Conservation (phyloP, 2,113 vertebrate species). For the Taurulus bubalis region DNA sequence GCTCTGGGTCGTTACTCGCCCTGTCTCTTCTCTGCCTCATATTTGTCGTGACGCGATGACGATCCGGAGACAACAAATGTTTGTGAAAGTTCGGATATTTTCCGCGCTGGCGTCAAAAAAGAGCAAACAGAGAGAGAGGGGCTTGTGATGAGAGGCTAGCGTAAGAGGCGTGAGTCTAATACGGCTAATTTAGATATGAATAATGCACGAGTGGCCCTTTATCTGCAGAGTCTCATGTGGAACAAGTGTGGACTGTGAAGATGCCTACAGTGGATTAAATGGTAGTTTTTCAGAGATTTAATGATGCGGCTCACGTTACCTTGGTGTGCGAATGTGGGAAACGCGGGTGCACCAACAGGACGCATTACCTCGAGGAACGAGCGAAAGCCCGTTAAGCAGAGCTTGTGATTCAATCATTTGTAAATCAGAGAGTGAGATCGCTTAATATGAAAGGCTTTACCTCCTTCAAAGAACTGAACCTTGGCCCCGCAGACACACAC, state of each 20-base stretch:
- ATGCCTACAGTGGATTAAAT: constrained; percentile 8
- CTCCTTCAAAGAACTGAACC: constrained; percentile 68
- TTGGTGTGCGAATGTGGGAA: constrained; percentile 2
- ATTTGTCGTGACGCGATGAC: constrained; percentile 35
- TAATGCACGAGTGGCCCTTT: constrained; percentile 13
- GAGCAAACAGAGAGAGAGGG: not conserved
- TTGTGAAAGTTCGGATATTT: not conserved
- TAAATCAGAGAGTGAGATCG: constrained; percentile 61
- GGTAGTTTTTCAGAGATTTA: not conserved
- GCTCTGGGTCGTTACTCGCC: constrained; percentile 58
- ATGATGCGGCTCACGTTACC: not conserved
- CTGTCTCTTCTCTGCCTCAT: constrained; percentile 43
- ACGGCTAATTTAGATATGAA: constrained; percentile 16
- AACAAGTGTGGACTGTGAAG: constrained; percentile 6
- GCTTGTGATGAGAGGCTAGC: not conserved
- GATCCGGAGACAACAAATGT: constrained; percentile 27
- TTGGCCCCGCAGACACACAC: constrained; percentile 42
- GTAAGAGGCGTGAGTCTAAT: not conserved
- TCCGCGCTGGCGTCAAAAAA: not conserved
- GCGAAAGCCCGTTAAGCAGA: constrained; percentile 21
- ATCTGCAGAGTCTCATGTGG: constrained; percentile 18
- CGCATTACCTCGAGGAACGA: constrained; percentile 21
- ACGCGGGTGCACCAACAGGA: constrained; percentile 16
- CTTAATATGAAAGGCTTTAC: constrained; percentile 63
- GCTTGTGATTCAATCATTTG: constrained; percentile 60